These are phyloP conservation scores for Acutogordius australiensis DNA, from an alignment of 2,888 invertebrate species.

Conservation along the genomic window DNA sequence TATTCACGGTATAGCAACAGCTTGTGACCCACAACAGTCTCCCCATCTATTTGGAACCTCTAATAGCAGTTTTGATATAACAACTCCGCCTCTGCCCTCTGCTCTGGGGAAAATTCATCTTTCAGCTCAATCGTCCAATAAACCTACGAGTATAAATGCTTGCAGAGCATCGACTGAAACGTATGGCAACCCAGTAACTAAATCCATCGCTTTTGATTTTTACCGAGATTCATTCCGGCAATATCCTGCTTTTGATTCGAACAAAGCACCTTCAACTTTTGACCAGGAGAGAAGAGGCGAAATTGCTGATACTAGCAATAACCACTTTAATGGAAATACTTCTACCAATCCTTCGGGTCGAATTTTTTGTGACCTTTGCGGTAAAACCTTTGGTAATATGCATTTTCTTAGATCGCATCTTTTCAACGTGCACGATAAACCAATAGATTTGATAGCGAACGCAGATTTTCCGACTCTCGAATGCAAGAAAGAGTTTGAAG, in stretches of 20 bases:
- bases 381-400: constrained; percentile 18
- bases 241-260: neutral
- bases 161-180: neutral
- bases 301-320: neutral
- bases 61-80: neutral
- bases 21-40: neutral
- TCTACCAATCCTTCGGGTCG: neutral
- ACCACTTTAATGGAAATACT: neutral
- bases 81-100: constrained; percentile 15
- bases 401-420: constrained; percentile 25
- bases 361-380: constrained; percentile 17
- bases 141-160: neutral
- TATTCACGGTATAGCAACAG: constrained; percentile 24
- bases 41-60: no score
- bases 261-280: neutral
- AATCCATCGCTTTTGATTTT: no score
- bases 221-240: no score
- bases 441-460: neutral
- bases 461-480: neutral
- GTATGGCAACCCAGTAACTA: neutral
- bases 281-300: neutral
- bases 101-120: neutral
- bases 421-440: constrained; percentile 23
- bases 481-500: neutral
- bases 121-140: neutral